Evolutionary conservation across 2,113 vertebrate genomes (phyloP), one percentile per base, ranked within the genome.

Genomic region (Podarcis cretensis): DNA sequence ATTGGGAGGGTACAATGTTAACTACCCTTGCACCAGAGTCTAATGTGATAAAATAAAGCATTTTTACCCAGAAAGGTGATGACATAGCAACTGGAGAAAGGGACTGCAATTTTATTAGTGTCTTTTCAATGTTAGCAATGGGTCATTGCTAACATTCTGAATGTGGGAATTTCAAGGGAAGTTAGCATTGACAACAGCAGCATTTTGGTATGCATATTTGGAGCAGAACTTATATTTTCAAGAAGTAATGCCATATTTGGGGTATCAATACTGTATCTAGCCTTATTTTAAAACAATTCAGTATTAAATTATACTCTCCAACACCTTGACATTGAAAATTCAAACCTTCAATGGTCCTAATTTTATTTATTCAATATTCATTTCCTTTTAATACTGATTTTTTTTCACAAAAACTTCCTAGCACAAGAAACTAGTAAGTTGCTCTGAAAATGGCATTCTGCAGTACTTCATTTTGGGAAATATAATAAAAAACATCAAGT

Each of bases 401-500:
- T 86, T 27, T 78, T 66, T 48, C 40, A 86, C 27, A 79, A 86
- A 48, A 68, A 40, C 20, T 59, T 87, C 16, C 32, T 30, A 81
- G 48, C 48, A 59, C 5, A 35, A 32, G 30, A 27, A 81, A 43
- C 63, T 40, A 54, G 66, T 68, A 79, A n/a, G 23, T 68, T 71
- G 30, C 25, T 81, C 43, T 2, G 57, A 40, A 63, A 37, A 37
- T 35, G 27, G n/a, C 10, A 3, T 81, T 74, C 30, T 63, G 79
- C 10, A 75, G 21, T 16, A 87, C 63, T 82, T 87, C 35, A 65
- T 63, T 82, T 63, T 57, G n/a, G 43, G 40, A 18, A 54, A 81
- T 32, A 87, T 57, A 32, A 32, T 77, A 82, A 32, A 83, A 79
- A 90, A 91, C 6, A 59, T 54, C 32, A 71, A 77, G 59, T 84